Evolutionary conservation across 2,113 vertebrate genomes (phyloP).

Genomic region (Entelurus aequoreus): DNA sequence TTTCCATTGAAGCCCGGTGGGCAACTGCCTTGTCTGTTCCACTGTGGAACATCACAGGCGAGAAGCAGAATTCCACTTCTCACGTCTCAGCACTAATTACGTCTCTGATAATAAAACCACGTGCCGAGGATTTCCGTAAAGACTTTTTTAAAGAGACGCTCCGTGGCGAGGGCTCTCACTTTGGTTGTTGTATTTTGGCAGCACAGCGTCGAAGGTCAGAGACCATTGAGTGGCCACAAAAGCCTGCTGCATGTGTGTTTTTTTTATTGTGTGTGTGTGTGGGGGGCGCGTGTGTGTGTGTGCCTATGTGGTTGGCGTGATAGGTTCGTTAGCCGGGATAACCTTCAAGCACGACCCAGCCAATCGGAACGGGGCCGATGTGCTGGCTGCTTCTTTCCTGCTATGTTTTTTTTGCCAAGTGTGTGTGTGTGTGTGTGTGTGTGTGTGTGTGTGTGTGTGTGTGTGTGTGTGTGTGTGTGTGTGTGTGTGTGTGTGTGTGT

Average conservation of each 20-base stretch:
- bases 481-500: too few species aligned
- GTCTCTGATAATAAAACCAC: too few species aligned
- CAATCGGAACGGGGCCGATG: conserved; percentile 57
- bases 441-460: conserved; percentile 1
- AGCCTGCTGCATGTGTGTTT: conserved; percentile 17
- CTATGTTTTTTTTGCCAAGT: conserved; percentile 11
- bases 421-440: conserved; percentile 5
- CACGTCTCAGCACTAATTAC: too few species aligned
- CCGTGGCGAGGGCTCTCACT: conserved; percentile 16
- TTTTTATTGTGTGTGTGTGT: conserved; percentile 6
- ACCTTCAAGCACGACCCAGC: conserved; percentile 65
- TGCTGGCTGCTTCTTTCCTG: conserved; percentile 48
- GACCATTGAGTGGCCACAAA: conserved; percentile 41
- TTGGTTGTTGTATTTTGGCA: conserved; percentile 32
- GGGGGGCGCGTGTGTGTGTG: conserved; percentile 14
- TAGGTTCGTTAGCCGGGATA: conserved; percentile 60
- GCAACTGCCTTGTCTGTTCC: too few species aligned
- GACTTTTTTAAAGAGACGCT: not conserved
- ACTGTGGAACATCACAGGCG: too few species aligned
- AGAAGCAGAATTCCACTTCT: too few species aligned
- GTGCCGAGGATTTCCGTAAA: not conserved
- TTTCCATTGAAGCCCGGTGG: too few species aligned
- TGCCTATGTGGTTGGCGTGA: conserved; percentile 39
- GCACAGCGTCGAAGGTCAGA: conserved; percentile 43
- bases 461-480: not conserved